Evolutionary conservation across 2,888 invertebrate genomes (phyloP).

Genomic region (Drosophila pseudotalamancana): DNA sequence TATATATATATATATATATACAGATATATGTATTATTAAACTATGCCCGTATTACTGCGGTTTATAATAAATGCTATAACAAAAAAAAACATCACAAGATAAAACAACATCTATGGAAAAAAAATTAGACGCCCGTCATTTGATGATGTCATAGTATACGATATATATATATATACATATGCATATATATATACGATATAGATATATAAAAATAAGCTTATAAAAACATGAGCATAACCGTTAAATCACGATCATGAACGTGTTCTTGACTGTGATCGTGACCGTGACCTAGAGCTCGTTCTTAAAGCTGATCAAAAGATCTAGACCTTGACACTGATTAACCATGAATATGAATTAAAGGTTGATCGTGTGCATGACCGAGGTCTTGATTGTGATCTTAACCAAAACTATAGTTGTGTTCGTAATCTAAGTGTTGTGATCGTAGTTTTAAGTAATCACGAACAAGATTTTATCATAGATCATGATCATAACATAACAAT

Average conservation of each 20-base stretch:
- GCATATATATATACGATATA: constrained; percentile 9
- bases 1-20: constrained; percentile 60
- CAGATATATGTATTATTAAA: no score
- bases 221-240: constrained; percentile 31
- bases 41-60: constrained; percentile 39
- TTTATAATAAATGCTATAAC: constrained; percentile 22
- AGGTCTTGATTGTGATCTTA: background rate
- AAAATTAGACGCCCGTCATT: constrained; percentile 34
- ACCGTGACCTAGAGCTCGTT: background rate
- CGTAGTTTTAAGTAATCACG: no score
- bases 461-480: no score
- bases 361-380: background rate
- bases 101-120: background rate
- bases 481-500: no score
- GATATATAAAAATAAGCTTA: constrained; percentile 61
- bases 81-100: constrained; percentile 2
- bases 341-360: background rate
- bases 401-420: background rate
- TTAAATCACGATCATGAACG: background rate
- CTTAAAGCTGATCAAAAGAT: background rate
- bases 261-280: constrained; percentile 1
- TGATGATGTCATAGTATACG: constrained; percentile 26
- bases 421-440: background rate
- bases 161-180: constrained; percentile 25
- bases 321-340: background rate